These are phyloP conservation scores for Drosophila kanekoi DNA, from an alignment of 2,888 invertebrate species.

Conservation along the genomic window DNA sequence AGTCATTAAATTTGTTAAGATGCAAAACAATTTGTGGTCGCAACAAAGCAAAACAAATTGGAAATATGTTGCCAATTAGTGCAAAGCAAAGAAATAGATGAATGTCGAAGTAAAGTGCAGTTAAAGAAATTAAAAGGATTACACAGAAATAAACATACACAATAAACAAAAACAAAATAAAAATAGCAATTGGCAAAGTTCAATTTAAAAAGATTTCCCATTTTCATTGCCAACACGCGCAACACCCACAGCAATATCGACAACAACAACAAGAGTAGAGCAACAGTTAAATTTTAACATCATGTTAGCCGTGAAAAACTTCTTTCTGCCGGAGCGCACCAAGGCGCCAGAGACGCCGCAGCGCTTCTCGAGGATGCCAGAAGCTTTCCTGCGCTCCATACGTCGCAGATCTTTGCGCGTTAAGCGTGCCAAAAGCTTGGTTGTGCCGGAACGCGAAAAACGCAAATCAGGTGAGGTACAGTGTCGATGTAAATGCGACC, in stretches of 20 bases:
- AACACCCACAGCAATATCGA: slow-evolving; percentile 30
- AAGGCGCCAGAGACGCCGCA: slow-evolving; percentile 86
- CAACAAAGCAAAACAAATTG: slow-evolving; percentile 54
- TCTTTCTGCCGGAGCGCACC: slow-evolving; percentile 88
- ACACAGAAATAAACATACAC: slow-evolving; percentile 44
- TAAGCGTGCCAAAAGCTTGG: slow-evolving; percentile 91
- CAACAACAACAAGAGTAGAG: slow-evolving; percentile 11
- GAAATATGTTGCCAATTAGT: slow-evolving; percentile 65
- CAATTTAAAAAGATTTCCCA: slow-evolving; percentile 31
- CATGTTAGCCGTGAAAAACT: slow-evolving; percentile 91
- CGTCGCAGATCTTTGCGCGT: slow-evolving; percentile 90
- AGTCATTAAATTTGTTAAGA: slow-evolving; percentile 48
- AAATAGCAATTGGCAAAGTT: slow-evolving; percentile 53
- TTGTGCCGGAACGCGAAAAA: slow-evolving; percentile 89
- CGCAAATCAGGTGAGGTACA: slow-evolving; percentile 90
- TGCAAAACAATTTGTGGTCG: slow-evolving; percentile 36
- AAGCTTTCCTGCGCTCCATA: slow-evolving; percentile 90
- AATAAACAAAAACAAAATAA: slow-evolving; percentile 29
- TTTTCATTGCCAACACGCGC: slow-evolving; percentile 71
- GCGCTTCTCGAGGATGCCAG: slow-evolving; percentile 89
- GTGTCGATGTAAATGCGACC: slow-evolving; percentile 74
- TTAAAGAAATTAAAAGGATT: slow-evolving; percentile 45
- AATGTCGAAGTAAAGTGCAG: slow-evolving; percentile 29
- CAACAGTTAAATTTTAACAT: slow-evolving; percentile 32
- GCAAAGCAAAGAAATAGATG: slow-evolving; percentile 45